A percentile compares a stretch with the other conserved stretches of the same genome.
These are phyloP conservation scores for Drosophila ficusphila DNA, from an alignment of 1,140 invertebrate species.

Conservation along the genomic window DNA sequence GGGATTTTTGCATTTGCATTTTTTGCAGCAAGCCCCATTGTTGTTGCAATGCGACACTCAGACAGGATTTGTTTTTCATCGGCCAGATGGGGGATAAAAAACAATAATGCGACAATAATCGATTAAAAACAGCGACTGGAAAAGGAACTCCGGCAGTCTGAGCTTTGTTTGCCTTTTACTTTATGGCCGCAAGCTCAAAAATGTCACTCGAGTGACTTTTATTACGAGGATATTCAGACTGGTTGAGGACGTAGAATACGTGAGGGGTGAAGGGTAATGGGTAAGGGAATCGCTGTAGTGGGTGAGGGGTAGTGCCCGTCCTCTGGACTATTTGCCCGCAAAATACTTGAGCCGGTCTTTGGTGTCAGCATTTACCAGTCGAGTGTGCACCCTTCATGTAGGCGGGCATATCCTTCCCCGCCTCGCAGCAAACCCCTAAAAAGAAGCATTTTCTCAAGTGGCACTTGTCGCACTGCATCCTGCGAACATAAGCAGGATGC, in stretches of 20 bases:
- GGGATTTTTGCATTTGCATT: constrained; percentile 49
- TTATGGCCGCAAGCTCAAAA: constrained; percentile 76
- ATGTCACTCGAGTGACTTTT: constrained; percentile 81
- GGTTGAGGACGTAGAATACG: constrained; percentile 3
- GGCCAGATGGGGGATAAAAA: constrained; percentile 7
- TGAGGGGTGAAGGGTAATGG: too few species aligned
- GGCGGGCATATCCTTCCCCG: constrained; percentile 4
- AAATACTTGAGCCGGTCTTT: constrained; percentile 73
- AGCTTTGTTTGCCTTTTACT: constrained; percentile 75
- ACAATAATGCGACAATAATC: constrained; percentile 70
- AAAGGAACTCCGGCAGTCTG: constrained; percentile 49
- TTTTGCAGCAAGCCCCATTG: constrained; percentile 33
- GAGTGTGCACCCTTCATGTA: constrained; percentile 42
- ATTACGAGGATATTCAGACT: constrained; percentile 51
- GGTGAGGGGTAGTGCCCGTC: background rate
- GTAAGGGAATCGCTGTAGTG: too few species aligned
- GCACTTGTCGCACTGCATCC: constrained; percentile 42
- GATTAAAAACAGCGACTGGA: constrained; percentile 74
- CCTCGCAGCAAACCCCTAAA: constrained; percentile 1
- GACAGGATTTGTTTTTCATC: constrained; percentile 67
- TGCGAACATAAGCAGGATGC: constrained; percentile 51
- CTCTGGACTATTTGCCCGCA: constrained; percentile 74
- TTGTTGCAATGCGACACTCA: constrained; percentile 73
- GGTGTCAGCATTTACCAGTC: constrained; percentile 79
- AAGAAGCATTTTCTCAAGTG: constrained; percentile 51